Evolutionary conservation across 2,888 invertebrate species (phyloP), one percentile per base, ranked within the genome.

Genomic region (Sthenelais limicola): DNA sequence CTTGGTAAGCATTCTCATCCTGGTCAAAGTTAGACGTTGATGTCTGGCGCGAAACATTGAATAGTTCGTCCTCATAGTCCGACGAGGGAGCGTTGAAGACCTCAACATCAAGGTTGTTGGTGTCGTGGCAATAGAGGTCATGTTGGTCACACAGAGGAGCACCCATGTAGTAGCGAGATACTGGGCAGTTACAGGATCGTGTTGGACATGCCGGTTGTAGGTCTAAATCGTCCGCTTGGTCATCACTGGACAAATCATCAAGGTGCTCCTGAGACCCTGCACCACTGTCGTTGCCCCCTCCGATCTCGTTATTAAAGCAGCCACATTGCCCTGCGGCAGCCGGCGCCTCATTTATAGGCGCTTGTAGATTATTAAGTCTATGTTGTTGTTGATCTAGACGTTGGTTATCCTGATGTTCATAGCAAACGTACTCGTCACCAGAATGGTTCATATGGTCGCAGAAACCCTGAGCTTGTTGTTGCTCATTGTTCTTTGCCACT

Each of bases 21-120:
- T 81, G 81, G 71, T 82, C 83, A 72, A 83, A 83, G 74, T 84
- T 84, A 28, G 84, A 83, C 4, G 73, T 75, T 0, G 73, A 75
- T 7, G 73, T 74, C 26, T 73, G 75, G 2, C 73, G 68, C 9
- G 75, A 72, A 3, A 75, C 71, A 38, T 75, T 75, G 33, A 74
- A 71, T 30, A 74, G 26, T 28, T 68, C 58, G 21, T 66, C 68
- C 30, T 72, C 72, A n/a, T 68, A 67, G 54, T 72, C 71, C 18
- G 71, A 71, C 24, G 51, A 58, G 15, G 51, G 58, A 4, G 35
- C 38, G 18, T 33, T 52, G 26, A 58, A 33, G 9, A 30, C 49
- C 30, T 66, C 71, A 9, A 66, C 62, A 28, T 71, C 52, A 24
- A 71, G 66, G 66, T 71, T 71, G 49, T 71, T 71, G 32, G 71